Conservation (phyloP, 2,113 vertebrate genomes). For the Cinclus mexicanus region DNA sequence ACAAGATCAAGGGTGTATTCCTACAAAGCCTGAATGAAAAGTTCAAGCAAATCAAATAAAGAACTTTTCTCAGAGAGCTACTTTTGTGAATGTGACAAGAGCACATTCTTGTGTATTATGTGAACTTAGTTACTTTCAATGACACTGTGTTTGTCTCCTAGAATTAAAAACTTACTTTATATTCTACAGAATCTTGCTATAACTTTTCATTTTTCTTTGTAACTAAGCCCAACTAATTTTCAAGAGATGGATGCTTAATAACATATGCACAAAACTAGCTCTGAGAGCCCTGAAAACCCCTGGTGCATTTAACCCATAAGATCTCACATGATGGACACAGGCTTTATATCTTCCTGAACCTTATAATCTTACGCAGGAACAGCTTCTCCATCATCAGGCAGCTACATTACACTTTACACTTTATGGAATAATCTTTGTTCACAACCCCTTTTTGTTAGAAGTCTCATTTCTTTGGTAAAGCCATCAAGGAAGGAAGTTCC, state of each 20-base stretch:
- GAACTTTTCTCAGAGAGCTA: not conserved
- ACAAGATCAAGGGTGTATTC: not conserved
- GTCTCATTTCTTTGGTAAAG: not conserved
- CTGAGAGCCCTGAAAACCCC: not conserved
- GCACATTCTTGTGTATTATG: rapidly evolving
- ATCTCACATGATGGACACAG: not conserved
- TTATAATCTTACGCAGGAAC: not conserved
- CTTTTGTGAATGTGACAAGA: not conserved
- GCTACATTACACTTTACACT: not conserved
- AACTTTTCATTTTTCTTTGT: not conserved
- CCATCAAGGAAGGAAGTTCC: not conserved
- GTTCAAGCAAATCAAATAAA: not conserved
- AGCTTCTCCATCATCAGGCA: not conserved
- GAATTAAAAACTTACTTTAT: not conserved
- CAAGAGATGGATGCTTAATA: not conserved
- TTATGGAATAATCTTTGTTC: not conserved
- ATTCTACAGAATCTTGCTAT: not conserved
- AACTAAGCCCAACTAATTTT: not conserved
- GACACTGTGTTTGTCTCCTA: not conserved
- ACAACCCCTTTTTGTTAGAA: not conserved
- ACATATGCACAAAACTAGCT: not conserved
- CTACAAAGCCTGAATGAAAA: not conserved
- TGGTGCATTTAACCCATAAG: not conserved
- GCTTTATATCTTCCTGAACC: not conserved
- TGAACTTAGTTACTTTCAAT: not conserved